Percentiles rank a stretch among this genome's conserved stretches.
Evolutionary conservation across 1,140 invertebrate species (phyloP).

Genomic region (Brachionus sp.): DNA sequence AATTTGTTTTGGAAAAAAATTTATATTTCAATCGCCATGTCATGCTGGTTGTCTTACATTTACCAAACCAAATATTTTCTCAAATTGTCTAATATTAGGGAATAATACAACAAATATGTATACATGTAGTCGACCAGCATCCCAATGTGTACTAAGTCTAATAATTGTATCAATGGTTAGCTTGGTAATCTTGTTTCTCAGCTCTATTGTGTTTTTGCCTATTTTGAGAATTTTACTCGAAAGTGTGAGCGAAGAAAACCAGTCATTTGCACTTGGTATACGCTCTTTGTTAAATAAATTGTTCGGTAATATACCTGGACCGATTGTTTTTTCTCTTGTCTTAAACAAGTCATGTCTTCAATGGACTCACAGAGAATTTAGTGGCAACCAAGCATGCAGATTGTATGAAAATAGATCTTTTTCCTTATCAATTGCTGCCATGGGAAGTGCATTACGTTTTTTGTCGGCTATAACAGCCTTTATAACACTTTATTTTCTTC

Average conservation of each 20-base stretch:
- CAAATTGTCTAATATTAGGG: not conserved
- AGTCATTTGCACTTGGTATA: constrained; percentile 39
- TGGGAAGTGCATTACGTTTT: not conserved
- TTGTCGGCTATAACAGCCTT: not conserved
- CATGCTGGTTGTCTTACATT: constrained; percentile 10
- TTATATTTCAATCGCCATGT: constrained; percentile 37
- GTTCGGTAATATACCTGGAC: constrained; percentile 41
- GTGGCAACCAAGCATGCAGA: not conserved
- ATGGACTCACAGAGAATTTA: not conserved
- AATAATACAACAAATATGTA: not conserved
- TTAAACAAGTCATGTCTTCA: constrained; percentile 11
- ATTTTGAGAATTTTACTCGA: constrained; percentile 27
- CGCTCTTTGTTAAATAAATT: constrained; percentile 18
- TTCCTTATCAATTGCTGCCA: not conserved
- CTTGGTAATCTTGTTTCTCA: not conserved
- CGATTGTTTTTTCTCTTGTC: constrained; percentile 39
- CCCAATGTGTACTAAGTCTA: not conserved
- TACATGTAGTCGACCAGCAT: not conserved
- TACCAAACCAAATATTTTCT: not conserved
- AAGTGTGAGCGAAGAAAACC: not conserved
- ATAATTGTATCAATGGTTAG: not conserved
- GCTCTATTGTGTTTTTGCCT: constrained; percentile 8
- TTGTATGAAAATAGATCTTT: constrained; percentile 16
- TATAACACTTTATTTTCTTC: not conserved
- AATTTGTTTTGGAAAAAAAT: not conserved